Evolutionary conservation across 2,888 invertebrate genomes (phyloP), one percentile per base, ranked within the genome.

Genomic region (Andricus quercusramuli): DNA sequence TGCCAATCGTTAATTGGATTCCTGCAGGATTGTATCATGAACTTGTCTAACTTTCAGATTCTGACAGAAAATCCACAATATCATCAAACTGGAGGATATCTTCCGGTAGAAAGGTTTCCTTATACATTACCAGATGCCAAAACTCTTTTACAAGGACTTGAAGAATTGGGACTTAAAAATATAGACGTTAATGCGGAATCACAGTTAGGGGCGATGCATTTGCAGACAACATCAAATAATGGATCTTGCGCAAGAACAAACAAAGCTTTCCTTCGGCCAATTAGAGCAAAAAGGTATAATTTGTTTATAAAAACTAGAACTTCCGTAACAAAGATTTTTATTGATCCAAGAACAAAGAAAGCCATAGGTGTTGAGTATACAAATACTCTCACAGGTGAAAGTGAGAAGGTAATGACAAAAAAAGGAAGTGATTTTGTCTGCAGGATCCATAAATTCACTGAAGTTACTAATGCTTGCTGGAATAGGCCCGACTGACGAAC

Each of bases 181-280:
- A 25, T 25, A 25, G 25, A 25, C 25, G 25, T 25, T 25, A 25
- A 25, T 25, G 25, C 25, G 25, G 25, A 25, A 25, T 25, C 25
- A 25, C 25, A 25, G 25, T 25, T 25, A 25, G 25, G 25, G 1
- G 25, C 25, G 1, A 25, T 25, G 25, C 1, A 25, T 25, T 25
- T 25, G 25, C 25, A 25, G 25, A 25, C 25, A 25, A 25, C 25
- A 25, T 25, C 25, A 25, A 25, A 93, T 78, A 92, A 95, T 87
- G 96, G 96, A 4, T 92, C 93, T 84, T 93, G 96, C 84, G 91
- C 93, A 68, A 96, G 96, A 32, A 93, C 94, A 0, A 96, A 96
- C 87, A 91, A 90, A 3, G 96, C 96, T 2, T 96, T 94, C 85
- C 94, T 96, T 22, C 93, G 95, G 84, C 95, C 96, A 0, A 94